These are phyloP conservation scores for Drosophila parvula DNA, from an alignment of 1,140 invertebrate genomes.

Conservation along the genomic window DNA sequence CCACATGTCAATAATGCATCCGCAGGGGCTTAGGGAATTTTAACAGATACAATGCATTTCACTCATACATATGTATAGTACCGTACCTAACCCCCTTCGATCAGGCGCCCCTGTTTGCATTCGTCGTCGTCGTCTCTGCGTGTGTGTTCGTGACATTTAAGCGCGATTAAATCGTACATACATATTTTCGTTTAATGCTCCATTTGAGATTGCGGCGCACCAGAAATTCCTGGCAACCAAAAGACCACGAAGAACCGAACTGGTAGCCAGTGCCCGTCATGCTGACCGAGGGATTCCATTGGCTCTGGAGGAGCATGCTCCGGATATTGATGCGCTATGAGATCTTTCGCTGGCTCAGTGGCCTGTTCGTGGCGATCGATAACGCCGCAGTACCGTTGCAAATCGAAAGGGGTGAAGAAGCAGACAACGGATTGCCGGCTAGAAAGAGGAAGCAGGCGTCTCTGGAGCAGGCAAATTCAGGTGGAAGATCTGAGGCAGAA, in stretches of 20 bases:
- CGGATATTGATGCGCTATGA: slow-evolving; percentile 68
- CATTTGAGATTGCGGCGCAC: slow-evolving; percentile 27
- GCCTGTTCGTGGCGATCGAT: slow-evolving; percentile 40
- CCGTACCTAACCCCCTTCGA: slow-evolving; percentile 3
- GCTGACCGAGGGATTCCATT: slow-evolving; percentile 57
- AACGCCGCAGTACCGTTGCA: slow-evolving; percentile 39
- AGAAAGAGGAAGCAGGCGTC: slow-evolving; percentile 21
- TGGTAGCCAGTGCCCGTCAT: slow-evolving; percentile 39
- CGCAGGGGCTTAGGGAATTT: not conserved
- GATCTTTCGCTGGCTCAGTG: slow-evolving; percentile 70
- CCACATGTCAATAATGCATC: slow-evolving; percentile 42
- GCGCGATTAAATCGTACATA: slow-evolving; percentile 30
- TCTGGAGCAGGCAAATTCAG: slow-evolving; percentile 11
- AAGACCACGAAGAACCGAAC: slow-evolving; percentile 24
- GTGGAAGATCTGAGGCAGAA: slow-evolving; percentile 30
- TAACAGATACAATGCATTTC: not conserved
- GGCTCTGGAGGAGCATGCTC: slow-evolving; percentile 52
- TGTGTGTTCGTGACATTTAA: slow-evolving; percentile 23
- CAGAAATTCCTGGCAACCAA: slow-evolving; percentile 36
- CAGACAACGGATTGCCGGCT: slow-evolving; percentile 15
- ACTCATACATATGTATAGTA: not conserved
- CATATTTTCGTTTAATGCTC: slow-evolving; percentile 40
- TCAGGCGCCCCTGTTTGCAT: slow-evolving; percentile 13
- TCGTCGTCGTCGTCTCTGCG: not conserved
- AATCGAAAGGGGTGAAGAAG: slow-evolving; percentile 25